Conservation (phyloP, 2,113 vertebrate genomes). For the Dipodomys spectabilis region DNA sequence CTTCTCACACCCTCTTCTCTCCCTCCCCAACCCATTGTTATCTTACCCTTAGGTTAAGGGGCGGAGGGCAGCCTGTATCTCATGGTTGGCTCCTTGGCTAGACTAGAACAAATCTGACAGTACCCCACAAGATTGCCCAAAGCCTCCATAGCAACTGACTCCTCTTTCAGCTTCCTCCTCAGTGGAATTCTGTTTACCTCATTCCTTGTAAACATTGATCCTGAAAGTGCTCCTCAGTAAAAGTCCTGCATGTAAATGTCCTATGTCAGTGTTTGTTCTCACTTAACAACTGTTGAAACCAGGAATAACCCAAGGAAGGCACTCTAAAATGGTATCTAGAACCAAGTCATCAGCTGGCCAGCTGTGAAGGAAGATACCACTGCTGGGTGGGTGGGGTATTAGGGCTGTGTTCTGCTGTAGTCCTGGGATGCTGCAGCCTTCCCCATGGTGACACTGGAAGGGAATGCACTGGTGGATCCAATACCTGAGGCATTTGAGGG, state of each 20-base stretch:
- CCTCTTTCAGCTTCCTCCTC: neutral
- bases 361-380: neutral
- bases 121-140: neutral
- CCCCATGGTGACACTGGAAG: neutral
- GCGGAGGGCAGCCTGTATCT: neutral
- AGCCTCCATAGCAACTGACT: neutral
- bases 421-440: too few relatives aligned
- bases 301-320: neutral
- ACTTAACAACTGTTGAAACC: neutral
- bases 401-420: neutral
- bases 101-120: neutral
- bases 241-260: neutral
- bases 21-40: neutral
- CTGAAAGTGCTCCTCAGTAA: neutral
- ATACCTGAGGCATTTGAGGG: neutral
- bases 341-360: neutral
- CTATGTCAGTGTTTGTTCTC: neutral
- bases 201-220: neutral
- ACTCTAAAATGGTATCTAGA: neutral
- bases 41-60: neutral
- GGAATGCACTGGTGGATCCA: rapidly evolving
- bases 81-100: neutral
- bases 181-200: neutral
- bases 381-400: neutral
- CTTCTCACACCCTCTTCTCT: neutral